Base-by-base conservation (phyloP, 1,140 invertebrate species). In the Cotesia glomerata region DNA sequence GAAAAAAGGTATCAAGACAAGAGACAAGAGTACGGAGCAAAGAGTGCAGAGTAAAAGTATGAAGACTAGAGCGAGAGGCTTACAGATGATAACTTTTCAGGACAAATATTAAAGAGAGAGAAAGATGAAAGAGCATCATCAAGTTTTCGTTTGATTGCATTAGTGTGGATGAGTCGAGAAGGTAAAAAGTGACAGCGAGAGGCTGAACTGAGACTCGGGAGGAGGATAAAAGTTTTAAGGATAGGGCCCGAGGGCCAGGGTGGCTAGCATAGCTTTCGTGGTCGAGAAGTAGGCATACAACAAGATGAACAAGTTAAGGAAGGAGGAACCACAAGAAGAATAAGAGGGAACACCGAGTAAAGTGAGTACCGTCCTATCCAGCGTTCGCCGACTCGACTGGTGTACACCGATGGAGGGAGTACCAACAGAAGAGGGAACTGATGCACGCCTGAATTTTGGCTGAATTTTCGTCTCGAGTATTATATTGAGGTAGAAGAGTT, bases 201-300 rank as follows among this genome's bases (percentile, higher is more conserved):
- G 14, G 13, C 49, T 32, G 56, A 39, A 59, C 26, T 35, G 4
- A 26, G 45, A 9, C 5, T 16, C 52, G 56, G 34, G 70, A 71
- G 68, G 49, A 63, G 34, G 49, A 51, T 32, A 62, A 61, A 49
- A 18, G 61, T 8, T 11, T 0, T 26, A 69, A 72, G 72, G 64
- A 65, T 61, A 74, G 72, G 75, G 77, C 76, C 77, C 78, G 51
- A 77, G 73, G 78, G 75, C 71, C 76, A 76, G 73, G 74, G 72
- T 75, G 71, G 76, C 76, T 77, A 75, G 39, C 39, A 45, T 45
- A 45, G 78, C 67, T 78, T 79, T 78, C 56, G 75, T 71, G 73
- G 75, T 74, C 64, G 64, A 61, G 72, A 74, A 68, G 73, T 71
- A 74, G 61, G 45, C 36, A 52, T 45, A 45, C 39, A 45, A 45